Base-by-base conservation (phyloP, 2,797 vertebrate species). In the Xenops minutus region DNA sequence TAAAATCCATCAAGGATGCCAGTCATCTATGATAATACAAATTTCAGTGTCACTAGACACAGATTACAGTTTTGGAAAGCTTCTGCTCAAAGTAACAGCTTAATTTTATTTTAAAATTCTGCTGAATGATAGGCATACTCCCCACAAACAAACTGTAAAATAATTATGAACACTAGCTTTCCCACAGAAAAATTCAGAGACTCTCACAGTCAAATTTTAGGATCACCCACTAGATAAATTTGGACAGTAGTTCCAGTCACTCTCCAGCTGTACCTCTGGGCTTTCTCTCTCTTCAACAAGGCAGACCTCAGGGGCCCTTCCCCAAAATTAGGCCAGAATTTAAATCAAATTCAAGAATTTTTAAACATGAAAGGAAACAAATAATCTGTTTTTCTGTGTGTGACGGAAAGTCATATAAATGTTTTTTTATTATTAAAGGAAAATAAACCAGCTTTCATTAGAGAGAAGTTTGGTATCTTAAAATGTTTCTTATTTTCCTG, bases 1-100 rank as follows among this genome's bases (percentile, higher is more conserved):
- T 51, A 75, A 86, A 89, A 86, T 4, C 23, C 67, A 72, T 20
- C 77, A 67, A 27, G n/a, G 36, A 91, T 48, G 80, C 81, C 85
- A 80, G 51, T 89, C 92, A 94, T 80, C 71, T 55, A 39, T 22
- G 34, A 23, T 48, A 84, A 81, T 32, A 82, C 27, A 78, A 51
- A 76, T 68, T 86, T 73, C 84, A 75, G 54, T 49, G 54, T 93
- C 87, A 64, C 76, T 64, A 92, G 73, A 73, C 80, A 78, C 41
- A 90, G 84, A 92, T 87, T 87, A 90, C 80, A 86, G 63, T 64
- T 93, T 91, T 64, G 74, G 69, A 73, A 94, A 89, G 80, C 89
- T 90, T 89, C 71, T 95, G 74, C 81, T 93, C 84, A 64, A 93
- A 62, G 73, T 51, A 87, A 75, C 71, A 91, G 62, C 29, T 86